These are phyloP conservation scores for Porites rus DNA, from an alignment of 92 coral and sea anemone species.

Conservation along the genomic window DNA sequence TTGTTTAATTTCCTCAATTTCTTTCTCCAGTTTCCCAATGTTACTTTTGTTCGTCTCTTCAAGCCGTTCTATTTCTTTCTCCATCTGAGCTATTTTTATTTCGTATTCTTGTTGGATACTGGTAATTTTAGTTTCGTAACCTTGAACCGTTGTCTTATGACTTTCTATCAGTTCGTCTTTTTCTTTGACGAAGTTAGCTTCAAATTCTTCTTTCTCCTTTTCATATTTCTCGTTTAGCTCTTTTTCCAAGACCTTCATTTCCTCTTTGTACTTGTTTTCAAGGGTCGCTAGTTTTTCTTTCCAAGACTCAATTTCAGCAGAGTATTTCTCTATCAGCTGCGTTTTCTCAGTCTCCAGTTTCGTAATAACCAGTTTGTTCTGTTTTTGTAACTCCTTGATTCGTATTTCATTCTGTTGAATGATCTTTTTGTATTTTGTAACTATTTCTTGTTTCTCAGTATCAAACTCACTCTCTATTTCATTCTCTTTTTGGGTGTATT, in stretches of 20 bases:
- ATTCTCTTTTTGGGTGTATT: constrained; percentile 55
- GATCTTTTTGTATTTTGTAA: constrained; percentile 45
- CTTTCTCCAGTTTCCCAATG: constrained; percentile 55
- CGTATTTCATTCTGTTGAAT: constrained; percentile 31
- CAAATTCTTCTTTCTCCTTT: constrained; percentile 64
- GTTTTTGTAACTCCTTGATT: constrained; percentile 35
- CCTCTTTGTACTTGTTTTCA: constrained; percentile 43
- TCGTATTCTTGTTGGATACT: constrained; percentile 64
- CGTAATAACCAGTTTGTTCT: constrained; percentile 39
- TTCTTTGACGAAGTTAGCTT: constrained; percentile 59
- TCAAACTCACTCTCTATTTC: constrained; percentile 59
- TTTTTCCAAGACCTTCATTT: constrained; percentile 51
- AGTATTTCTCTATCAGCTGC: constrained; percentile 38
- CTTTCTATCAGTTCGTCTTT: constrained; percentile 52
- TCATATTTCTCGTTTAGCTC: constrained; percentile 58
- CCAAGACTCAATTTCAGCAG: constrained; percentile 45
- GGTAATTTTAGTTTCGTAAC: constrained; percentile 56
- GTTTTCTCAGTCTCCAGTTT: constrained; percentile 43
- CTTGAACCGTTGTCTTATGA: constrained; percentile 41
- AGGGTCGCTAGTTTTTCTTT: constrained; percentile 28
- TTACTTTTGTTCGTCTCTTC: constrained; percentile 56
- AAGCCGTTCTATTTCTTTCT: constrained; percentile 61
- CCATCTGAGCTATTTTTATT: constrained; percentile 52
- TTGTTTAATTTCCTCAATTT: constrained; percentile 50
- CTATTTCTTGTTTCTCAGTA: constrained; percentile 61